A percentile compares a stretch with the other conserved stretches of the same genome.
Conservation (phyloP, 2,797 vertebrate species). For the Gallinago stenura region DNA sequence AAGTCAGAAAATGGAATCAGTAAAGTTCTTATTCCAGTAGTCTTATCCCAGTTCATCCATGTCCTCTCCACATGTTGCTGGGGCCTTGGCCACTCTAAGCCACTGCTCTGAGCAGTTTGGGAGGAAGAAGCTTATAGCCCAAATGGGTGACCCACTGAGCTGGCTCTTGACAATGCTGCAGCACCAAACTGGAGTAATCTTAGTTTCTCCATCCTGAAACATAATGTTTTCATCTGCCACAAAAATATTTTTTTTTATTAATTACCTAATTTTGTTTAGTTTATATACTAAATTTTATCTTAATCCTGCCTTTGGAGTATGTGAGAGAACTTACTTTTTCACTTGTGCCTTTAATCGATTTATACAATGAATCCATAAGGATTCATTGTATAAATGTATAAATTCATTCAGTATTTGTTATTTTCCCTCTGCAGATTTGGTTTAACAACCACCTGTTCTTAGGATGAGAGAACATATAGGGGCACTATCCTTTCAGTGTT, state of each 20-base stretch:
- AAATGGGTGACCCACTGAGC: neutral
- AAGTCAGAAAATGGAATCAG: neutral
- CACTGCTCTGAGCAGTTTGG: neutral
- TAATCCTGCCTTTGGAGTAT: neutral
- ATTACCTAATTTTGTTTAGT: neutral
- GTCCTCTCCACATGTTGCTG: neutral
- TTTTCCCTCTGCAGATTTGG: neutral
- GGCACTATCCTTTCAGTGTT: neutral
- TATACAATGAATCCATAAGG: neutral
- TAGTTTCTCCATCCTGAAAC: neutral
- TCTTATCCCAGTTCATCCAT: neutral
- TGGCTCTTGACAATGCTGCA: neutral
- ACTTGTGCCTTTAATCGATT: neutral
- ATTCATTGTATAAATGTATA: no score
- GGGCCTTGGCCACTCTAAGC: neutral
- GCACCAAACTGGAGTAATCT: neutral
- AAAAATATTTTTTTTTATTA: neutral
- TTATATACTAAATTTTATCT: neutral
- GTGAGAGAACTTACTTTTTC: neutral
- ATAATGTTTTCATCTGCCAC: rapidly evolving
- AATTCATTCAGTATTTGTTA: neutral
- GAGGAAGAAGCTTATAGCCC: neutral
- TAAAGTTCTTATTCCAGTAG: neutral
- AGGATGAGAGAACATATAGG: no score
- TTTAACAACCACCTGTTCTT: neutral